Base-by-base conservation (phyloP, 2,113 vertebrate genomes). In the Lepidothrix coronata region DNA sequence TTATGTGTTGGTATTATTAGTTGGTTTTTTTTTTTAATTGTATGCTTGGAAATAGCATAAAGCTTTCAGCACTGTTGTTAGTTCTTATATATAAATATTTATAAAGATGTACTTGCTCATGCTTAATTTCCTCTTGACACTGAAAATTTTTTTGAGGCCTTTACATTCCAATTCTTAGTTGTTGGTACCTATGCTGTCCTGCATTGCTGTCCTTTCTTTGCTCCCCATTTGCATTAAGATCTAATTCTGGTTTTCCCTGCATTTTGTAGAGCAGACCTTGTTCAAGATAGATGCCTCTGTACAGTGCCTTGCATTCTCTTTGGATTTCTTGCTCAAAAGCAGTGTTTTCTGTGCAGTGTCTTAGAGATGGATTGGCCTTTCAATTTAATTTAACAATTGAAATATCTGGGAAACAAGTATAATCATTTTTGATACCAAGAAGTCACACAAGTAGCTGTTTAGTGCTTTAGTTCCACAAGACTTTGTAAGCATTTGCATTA, bases 61-160 rank as follows among this genome's bases (percentile, higher is more conserved):
- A 89, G 33, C 52, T 74, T 89, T 83, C 35, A 10, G 51, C 17
- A 44, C 43, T 89, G 16, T 46, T 62, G 62, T 63, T 93, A 55
- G 13, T 73, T 94, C 12, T 54, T 90, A 14, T 54, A 10, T 37
- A 41, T 21, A 93, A 94, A 90, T 94, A 91, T 90, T 93, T 85
- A 46, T 73, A 79, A 91, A 80, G 52, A 44, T 12, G 13, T 82
- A 49, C 8, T 83, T 75, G 24, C 28, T 84, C 12, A 8, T 70
- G 51, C 43, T 82, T 77, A 88, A 48, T 83, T 91, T 93, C 63
- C 16, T 88, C 11, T 85, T 73, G 54, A 20, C n/a, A 25, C 8
- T 74, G 44, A 37, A 48, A 85, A 59, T 58, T 67, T 79, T 83
- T 43, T 49, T 75, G 58, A 93, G 54, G 28, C n/a, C 46, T 85